Percentiles rank a stretch among this genome's conserved stretches.
Conservation (phyloP, 2,888 invertebrate species). For the Spicauda simplicius region DNA sequence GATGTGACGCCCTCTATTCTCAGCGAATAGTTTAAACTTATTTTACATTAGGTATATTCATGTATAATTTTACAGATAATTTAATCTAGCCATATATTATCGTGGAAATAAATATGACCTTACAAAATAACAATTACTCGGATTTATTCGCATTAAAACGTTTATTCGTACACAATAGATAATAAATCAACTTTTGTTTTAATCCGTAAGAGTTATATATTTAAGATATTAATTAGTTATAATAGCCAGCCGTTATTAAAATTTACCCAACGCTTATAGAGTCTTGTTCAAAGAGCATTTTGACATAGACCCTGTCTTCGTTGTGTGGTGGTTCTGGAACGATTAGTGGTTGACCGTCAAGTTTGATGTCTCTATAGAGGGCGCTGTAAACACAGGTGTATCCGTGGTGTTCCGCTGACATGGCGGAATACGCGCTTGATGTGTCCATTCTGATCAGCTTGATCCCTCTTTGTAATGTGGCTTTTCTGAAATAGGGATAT, state of each 20-base stretch:
- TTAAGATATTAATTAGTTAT: too few relatives aligned
- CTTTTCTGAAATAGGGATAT: conserved; percentile 78
- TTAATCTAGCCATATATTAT: too few relatives aligned
- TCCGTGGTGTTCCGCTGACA: conserved; percentile 88
- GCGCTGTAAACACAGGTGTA: conserved; percentile 88
- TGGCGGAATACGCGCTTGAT: conserved; percentile 90
- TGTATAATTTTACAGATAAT: too few relatives aligned
- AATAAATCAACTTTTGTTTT: too few relatives aligned
- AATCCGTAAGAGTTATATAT: too few relatives aligned
- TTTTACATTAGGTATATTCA: too few relatives aligned
- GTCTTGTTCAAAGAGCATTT: conserved; percentile 54
- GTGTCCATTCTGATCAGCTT: conserved; percentile 89
- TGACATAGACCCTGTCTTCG: conserved; percentile 84
- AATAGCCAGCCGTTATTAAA: neutral
- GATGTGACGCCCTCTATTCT: too few relatives aligned
- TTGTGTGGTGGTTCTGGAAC: conserved; percentile 87
- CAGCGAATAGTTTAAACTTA: too few relatives aligned
- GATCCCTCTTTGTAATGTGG: conserved; percentile 79
- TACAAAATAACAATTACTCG: too few relatives aligned
- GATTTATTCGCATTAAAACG: too few relatives aligned
- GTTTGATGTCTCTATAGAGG: conserved; percentile 87
- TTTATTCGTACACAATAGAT: too few relatives aligned
- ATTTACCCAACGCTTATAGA: neutral
- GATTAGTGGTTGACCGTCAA: conserved; percentile 86
- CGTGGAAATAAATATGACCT: too few relatives aligned